Conservation (phyloP, 92 coral and sea anemone species). For the Meandrina meandrites region DNA sequence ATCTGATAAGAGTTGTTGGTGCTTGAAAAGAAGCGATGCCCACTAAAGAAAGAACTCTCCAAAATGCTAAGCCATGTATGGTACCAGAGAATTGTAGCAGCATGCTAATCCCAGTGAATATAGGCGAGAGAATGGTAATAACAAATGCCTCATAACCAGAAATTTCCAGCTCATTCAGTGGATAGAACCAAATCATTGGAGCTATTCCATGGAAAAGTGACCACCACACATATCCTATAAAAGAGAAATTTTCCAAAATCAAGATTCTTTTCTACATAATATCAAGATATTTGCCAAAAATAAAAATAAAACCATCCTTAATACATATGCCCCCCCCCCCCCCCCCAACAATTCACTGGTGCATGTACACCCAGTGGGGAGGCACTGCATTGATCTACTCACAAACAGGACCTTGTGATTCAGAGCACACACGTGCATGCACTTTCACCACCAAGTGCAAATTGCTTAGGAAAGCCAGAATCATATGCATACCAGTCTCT, state of each 20-base stretch:
- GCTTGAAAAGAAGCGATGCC: slow-evolving; percentile 97
- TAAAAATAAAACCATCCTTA: too few species aligned
- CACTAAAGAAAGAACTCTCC: slow-evolving; percentile 77
- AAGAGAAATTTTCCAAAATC: neutral
- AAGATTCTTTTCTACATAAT: neutral
- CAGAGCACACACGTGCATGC: too few species aligned
- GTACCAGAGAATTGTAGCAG: slow-evolving; percentile 74
- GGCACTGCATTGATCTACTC: too few species aligned
- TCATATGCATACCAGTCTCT: too few species aligned
- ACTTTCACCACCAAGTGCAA: too few species aligned
- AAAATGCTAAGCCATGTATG: slow-evolving; percentile 82
- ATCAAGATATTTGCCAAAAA: too few species aligned
- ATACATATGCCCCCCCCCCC: neutral
- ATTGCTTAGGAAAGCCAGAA: too few species aligned
- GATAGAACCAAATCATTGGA: slow-evolving; percentile 98
- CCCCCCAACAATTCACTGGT: too few species aligned
- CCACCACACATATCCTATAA: slow-evolving; percentile 94
- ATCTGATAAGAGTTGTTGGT: slow-evolving; percentile 80
- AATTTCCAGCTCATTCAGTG: slow-evolving; percentile 93
- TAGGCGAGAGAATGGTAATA: slow-evolving; percentile 77
- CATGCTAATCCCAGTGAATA: slow-evolving; percentile 62
- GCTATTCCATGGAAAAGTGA: slow-evolving; percentile 84
- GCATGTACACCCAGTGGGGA: too few species aligned
- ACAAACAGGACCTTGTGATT: too few species aligned
- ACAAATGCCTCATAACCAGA: slow-evolving; percentile 96